These are phyloP conservation scores for Mus minutoides DNA, from an alignment of 2,797 vertebrate species.

Conservation along the genomic window DNA sequence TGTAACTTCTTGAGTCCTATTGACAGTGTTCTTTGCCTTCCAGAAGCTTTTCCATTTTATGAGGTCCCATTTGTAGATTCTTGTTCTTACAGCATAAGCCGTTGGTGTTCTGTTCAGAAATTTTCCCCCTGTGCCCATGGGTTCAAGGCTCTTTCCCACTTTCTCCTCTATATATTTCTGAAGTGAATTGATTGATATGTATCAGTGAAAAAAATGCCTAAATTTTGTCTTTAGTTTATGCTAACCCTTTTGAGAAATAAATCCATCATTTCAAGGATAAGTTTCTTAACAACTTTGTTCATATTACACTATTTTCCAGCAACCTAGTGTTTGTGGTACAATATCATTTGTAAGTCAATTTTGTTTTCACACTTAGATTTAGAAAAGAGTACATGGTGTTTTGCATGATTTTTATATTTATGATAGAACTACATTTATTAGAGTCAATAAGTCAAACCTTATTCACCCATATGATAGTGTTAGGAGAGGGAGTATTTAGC, in stretches of 20 bases:
- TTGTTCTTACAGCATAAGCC: no score
- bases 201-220: background rate
- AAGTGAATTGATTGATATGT: slow-evolving; percentile 12
- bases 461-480: background rate
- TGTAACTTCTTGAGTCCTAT: no score
- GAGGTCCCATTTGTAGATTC: no score
- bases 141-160: no score
- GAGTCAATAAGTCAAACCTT: background rate
- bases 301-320: background rate
- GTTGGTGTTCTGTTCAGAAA: no score
- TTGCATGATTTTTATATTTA: background rate
- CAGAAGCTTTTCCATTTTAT: no score
- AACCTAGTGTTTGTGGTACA: slow-evolving; percentile 10
- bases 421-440: slow-evolving; percentile 10
- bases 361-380: slow-evolving; percentile 48
- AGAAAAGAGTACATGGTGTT: slow-evolving; percentile 48
- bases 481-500: background rate
- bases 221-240: slow-evolving; percentile 24
- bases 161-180: background rate
- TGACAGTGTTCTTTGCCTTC: no score
- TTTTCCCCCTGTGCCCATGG: no score
- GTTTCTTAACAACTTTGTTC: background rate
- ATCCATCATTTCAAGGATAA: background rate
- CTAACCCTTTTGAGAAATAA: slow-evolving; percentile 38
- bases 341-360: slow-evolving; percentile 43